These are phyloP conservation scores for Ormyrus labotus DNA, from an alignment of 2,888 invertebrate species.

Conservation along the genomic window DNA sequence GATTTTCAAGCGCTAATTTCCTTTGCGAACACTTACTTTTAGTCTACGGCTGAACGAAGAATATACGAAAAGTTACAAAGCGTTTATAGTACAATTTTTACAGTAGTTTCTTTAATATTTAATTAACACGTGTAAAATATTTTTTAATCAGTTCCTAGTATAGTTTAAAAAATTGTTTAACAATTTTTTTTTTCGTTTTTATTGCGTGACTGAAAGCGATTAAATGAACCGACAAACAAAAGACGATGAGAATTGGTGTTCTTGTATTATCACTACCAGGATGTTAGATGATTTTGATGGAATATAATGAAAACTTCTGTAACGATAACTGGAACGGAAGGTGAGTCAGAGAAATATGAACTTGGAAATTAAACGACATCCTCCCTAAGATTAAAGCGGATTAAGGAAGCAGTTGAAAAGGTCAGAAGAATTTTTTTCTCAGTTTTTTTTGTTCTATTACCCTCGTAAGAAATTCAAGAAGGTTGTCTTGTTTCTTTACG, in stretches of 20 bases:
- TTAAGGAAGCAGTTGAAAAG: slow-evolving; percentile 32
- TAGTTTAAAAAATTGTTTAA: slow-evolving; percentile 32
- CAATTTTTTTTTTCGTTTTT: slow-evolving; percentile 27
- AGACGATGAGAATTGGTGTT: slow-evolving; percentile 24
- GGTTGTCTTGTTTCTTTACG: neutral
- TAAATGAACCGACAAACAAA: neutral
- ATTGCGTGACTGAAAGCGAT: neutral
- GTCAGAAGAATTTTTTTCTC: slow-evolving; percentile 19
- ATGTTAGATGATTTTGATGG: neutral
- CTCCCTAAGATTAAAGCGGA: slow-evolving; percentile 12
- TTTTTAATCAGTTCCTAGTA: slow-evolving; percentile 16
- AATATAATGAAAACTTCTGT: too few relatives aligned
- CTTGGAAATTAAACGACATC: slow-evolving; percentile 38
- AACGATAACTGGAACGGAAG: neutral
- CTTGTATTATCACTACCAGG: neutral
- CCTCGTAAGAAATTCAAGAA: slow-evolving; percentile 47
- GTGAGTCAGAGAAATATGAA: slow-evolving; percentile 2
- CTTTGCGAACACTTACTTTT: neutral
- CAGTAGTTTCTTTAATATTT: slow-evolving; percentile 17
- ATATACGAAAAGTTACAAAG: slow-evolving; percentile 41
- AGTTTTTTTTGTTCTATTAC: slow-evolving; percentile 41
- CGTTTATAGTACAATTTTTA: slow-evolving; percentile 48
- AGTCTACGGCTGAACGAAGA: neutral
- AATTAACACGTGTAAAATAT: slow-evolving; percentile 32
- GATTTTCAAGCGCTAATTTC: slow-evolving; percentile 45